Evolutionary conservation across 2,113 vertebrate genomes (phyloP), one percentile per base, ranked within the genome.

Genomic region (Pseudopipra pipra): DNA sequence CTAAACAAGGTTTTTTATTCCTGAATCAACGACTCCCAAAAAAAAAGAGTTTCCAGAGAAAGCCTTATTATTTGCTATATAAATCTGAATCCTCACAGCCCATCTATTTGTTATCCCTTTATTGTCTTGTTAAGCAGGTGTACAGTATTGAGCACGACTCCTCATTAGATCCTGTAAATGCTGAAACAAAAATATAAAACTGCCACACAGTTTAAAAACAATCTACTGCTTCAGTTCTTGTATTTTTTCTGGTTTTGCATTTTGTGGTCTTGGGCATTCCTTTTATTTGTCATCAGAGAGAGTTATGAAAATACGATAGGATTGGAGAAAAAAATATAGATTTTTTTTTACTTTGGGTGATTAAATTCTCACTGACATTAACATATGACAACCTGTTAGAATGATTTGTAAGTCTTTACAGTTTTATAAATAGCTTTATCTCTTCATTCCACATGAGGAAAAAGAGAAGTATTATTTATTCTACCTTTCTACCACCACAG

Each of bases 401-500:
- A 96, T 95, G 96, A 97, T 97, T 97, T 98, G 94, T 97, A 96
- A 95, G 92, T 83, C 94, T 96, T 96, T 97, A 97, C 90, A 86
- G 61, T 77, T 97, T 97, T 95, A 96, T 91, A 98, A 98, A 97
- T 93, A 98, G 95, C 85, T 97, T 97, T 98, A 96, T 97, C 95
- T 98, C 95, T 96, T 91, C 97, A 92, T 96, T 97, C 95, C 97
- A 97, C 93, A 96, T 30, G 82, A 97, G 93, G 78, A 96, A 97
- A 97, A 97, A 91, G 72, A 58, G 76, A 96, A 96, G 25, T 95
- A 93, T 95, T 97, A 98, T 96, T 98, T 97, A 97, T 98, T 97
- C 87, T 97, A 79, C 92, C 91, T 97, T 94, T 95, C 80, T 28
- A 93, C 85, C 84, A 93, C 43, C 85, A n/a, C 88, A 89, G 93